phyloP scores from a whole-genome alignment of 2,797 vertebrate species.

The Arnoldichthys spilopterus region DNA sequence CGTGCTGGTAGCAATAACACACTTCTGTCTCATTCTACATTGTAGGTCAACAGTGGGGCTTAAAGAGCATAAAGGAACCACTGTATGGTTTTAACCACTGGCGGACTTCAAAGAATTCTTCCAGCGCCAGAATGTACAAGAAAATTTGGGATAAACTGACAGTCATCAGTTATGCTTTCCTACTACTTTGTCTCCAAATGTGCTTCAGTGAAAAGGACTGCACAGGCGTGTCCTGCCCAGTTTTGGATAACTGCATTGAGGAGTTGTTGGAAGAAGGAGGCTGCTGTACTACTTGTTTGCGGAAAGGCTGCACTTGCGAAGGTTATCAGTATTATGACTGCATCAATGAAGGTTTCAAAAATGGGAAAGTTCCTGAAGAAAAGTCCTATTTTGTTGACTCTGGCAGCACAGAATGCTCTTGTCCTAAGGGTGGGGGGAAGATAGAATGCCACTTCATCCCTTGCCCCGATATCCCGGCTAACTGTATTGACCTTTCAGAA shows the following conservation, averaged over 20 bases:
- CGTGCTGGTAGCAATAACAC: slow-evolving; percentile 35
- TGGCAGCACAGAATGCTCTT: slow-evolving; percentile 93
- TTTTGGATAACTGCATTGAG: slow-evolving; percentile 85
- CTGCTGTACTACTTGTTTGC: slow-evolving; percentile 87
- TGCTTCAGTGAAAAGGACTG: slow-evolving; percentile 81
- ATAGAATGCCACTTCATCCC: slow-evolving; percentile 93
- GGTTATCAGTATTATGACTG: slow-evolving; percentile 98
- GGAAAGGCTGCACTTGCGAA: slow-evolving; percentile 88
- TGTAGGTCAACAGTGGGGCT: slow-evolving; percentile 26
- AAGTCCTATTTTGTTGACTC: slow-evolving; percentile 95
- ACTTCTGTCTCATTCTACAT: neutral
- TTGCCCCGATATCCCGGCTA: slow-evolving; percentile 88
- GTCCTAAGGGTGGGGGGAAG: slow-evolving; percentile 88
- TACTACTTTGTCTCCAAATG: slow-evolving; percentile 59
- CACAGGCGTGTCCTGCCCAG: slow-evolving; percentile 82
- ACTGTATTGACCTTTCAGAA: slow-evolving; percentile 87
- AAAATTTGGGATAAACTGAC: slow-evolving; percentile 25
- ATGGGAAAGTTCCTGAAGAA: slow-evolving; percentile 89
- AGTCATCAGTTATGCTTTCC: slow-evolving; percentile 56
- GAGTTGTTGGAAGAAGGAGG: slow-evolving; percentile 78
- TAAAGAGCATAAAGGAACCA: neutral
- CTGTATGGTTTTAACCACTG: slow-evolving; percentile 2
- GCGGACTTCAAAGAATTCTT: neutral
- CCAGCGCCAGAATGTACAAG: slow-evolving; percentile 65
- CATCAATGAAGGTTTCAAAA: slow-evolving; percentile 83